Evolutionary conservation across 2,888 invertebrate genomes (phyloP), one percentile per base, ranked within the genome.

Genomic region (Chalcis sispes): DNA sequence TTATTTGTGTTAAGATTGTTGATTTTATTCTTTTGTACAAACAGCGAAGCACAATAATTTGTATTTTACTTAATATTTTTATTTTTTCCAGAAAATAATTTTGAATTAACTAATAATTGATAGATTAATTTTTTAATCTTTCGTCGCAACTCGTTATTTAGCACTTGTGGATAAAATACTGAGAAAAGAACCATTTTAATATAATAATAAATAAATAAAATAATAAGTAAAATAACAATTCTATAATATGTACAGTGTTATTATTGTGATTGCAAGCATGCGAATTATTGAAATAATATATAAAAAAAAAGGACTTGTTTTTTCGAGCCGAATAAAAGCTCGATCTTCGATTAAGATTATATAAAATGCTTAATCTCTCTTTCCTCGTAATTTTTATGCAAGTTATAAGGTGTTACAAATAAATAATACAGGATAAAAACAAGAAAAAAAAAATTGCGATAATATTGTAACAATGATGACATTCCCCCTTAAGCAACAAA

Each of bases 221-320:
- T 32, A 54, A 8, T 65, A 2, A 25, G 27, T 32, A 27, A 8
- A 71, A n/a, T n/a, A 40, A 56, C n/a, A 7, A 50, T 20, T 75
- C 46, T 69, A 40, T 56, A 64, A 54, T n/a, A n/a, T 75, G 56
- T 75, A 75, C 64, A 69, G 56, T 75, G 74, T 66, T 75, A 50
- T 75, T 52, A 61, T 66, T 71, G 71, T 66, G 36, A 48, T 62
- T 74, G 52, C 50, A 27, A 75, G 48, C 59, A 59, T 73, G 42
- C n/a, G 40, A 50, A 59, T 50, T 52, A 52, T 54, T 54, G 42
- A 27, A 48, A 58, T n/a, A n/a, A n/a, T n/a, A 36, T 36, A 36
- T 36, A 36, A 42, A 50, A 36, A 36, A 36, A 50, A 46, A 1
- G 64, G 23, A 42, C 27, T 20, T 70, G 56, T 46, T 71, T 15